Percentiles rank a stretch among this genome's conserved stretches.
These are phyloP conservation scores for Cataglyphis livida DNA, from an alignment of 2,888 invertebrate species.

Conservation along the genomic window DNA sequence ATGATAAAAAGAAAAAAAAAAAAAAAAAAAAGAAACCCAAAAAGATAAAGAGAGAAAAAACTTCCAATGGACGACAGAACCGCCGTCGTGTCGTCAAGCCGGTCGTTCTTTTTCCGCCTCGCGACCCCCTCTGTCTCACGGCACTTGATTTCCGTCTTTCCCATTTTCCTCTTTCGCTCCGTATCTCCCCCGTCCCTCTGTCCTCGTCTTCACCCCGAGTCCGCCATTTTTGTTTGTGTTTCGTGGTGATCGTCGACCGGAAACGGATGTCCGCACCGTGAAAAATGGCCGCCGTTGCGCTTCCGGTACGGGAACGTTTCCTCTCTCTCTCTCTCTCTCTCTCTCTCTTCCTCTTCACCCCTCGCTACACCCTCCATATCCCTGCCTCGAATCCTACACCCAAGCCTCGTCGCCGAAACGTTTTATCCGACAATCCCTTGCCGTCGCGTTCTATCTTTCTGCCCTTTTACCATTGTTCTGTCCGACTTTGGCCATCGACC, in stretches of 20 bases:
- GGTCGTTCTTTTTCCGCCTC: slow-evolving; percentile 44
- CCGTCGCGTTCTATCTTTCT: slow-evolving; percentile 42
- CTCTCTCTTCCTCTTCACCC: background rate
- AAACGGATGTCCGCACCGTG: slow-evolving; percentile 83
- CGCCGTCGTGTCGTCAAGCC: slow-evolving; percentile 42
- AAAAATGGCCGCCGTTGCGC: slow-evolving; percentile 82
- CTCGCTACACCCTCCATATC: background rate
- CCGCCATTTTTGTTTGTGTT: slow-evolving; percentile 82
- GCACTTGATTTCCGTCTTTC: slow-evolving; percentile 54
- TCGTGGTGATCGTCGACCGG: slow-evolving; percentile 81
- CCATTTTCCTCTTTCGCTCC: slow-evolving; percentile 57
- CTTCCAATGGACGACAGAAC: slow-evolving; percentile 37
- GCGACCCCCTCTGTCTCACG: slow-evolving; percentile 50
- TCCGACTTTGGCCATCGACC: slow-evolving; percentile 34
- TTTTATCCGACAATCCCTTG: slow-evolving; percentile 40
- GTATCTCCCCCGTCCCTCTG: slow-evolving; percentile 57
- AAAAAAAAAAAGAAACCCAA: background rate
- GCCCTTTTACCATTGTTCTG: slow-evolving; percentile 39
- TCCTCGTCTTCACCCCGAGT: slow-evolving; percentile 28
- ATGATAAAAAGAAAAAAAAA: background rate
- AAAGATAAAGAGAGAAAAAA: background rate
- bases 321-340: background rate
- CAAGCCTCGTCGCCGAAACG: slow-evolving; percentile 31
- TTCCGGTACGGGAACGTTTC: slow-evolving; percentile 74
- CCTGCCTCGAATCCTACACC: slow-evolving; percentile 33